phyloP scores from a whole-genome alignment of 2,888 invertebrate genomes.

The Clunio marinus region DNA sequence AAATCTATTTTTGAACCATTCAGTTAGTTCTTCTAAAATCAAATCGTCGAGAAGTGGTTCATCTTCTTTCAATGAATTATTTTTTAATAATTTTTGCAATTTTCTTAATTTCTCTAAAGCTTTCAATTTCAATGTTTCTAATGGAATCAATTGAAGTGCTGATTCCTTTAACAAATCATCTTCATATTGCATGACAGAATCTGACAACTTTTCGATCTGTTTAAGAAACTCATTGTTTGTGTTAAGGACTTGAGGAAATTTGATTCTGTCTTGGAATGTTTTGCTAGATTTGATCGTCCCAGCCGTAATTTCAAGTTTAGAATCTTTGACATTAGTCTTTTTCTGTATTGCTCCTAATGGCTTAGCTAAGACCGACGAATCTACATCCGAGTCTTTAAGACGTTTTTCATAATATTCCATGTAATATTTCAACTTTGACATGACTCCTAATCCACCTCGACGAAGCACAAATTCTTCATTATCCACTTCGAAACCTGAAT shows the following conservation, averaged over 20 bases:
- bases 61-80: conserved; percentile 47
- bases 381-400: conserved; percentile 6
- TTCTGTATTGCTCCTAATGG: conserved; percentile 26
- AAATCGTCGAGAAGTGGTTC: conserved; percentile 66
- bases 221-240: conserved; percentile 53
- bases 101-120: conserved; percentile 61
- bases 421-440: conserved; percentile 47
- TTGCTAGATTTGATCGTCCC: conserved; percentile 41
- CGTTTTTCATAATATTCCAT: conserved; percentile 44
- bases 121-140: conserved; percentile 59
- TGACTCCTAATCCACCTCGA: conserved; percentile 45
- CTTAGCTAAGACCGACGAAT: neutral
- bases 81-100: conserved; percentile 59
- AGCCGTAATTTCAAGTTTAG: neutral
- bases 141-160: conserved; percentile 65
- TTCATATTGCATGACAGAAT: conserved; percentile 65
- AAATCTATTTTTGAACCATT: conserved; percentile 91
- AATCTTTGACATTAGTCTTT: neutral
- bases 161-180: conserved; percentile 60
- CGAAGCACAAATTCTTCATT: conserved; percentile 42
- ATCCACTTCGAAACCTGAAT: conserved; percentile 47
- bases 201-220: conserved; percentile 53
- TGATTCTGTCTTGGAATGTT: conserved; percentile 48
- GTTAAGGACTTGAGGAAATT: conserved; percentile 51
- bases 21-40: conserved; percentile 69